Conservation (phyloP, 64 coral and sea anemone species). For the Pocillopora verrucosa region DNA sequence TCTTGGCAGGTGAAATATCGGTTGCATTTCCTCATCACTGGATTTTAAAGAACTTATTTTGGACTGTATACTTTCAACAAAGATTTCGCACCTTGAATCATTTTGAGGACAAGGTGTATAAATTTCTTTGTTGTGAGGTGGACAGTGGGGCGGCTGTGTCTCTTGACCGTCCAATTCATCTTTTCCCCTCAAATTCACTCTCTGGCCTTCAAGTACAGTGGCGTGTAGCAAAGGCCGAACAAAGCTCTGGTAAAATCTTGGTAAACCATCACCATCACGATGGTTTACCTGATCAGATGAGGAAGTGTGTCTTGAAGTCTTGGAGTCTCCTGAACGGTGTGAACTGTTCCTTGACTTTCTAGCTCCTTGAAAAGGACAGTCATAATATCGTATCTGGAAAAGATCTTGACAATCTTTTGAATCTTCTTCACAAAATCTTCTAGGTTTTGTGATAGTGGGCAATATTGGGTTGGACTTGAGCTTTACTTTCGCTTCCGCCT, state of each 20-base stretch:
- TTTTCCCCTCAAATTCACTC: neutral
- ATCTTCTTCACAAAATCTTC: neutral
- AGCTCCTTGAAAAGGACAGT: neutral
- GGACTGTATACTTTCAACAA: neutral
- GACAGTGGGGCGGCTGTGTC: neutral
- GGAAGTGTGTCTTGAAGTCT: neutral
- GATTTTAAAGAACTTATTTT: neutral
- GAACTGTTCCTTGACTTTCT: neutral
- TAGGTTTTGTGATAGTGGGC: neutral
- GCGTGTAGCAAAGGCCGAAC: neutral
- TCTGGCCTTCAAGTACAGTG: neutral
- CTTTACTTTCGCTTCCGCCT: neutral
- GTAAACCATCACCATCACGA: neutral
- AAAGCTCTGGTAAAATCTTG: neutral
- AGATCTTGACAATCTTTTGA: neutral
- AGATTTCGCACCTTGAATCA: neutral
- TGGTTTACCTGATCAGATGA: neutral
- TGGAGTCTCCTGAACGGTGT: neutral
- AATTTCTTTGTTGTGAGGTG: neutral
- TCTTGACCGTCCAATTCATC: neutral
- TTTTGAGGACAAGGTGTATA: neutral
- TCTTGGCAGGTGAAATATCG: constrained; percentile 23
- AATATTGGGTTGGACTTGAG: neutral
- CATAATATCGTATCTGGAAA: neutral
- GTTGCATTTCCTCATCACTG: neutral